Evolutionary conservation across 2,113 vertebrate species (phyloP).

Genomic region (Rhea americana): DNA sequence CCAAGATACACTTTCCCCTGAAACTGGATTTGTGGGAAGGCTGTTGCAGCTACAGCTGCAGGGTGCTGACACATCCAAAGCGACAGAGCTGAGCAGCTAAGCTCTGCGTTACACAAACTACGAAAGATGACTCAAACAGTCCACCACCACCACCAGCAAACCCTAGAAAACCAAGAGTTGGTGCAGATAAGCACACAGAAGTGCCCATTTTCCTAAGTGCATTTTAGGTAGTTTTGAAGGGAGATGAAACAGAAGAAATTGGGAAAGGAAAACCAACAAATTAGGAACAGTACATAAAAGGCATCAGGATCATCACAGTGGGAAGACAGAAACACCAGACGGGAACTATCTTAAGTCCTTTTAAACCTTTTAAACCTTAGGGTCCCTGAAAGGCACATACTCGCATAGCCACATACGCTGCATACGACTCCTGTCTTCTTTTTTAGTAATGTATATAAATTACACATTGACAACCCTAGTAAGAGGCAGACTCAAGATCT

Average conservation of each 20-base stretch:
- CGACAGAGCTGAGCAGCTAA: neutral
- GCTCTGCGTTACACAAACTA: neutral
- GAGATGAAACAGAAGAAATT: neutral
- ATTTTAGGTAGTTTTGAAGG: neutral
- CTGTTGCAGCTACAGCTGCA: neutral
- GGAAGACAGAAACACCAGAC: neutral
- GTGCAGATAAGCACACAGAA: neutral
- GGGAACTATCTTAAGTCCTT: neutral
- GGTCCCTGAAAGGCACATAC: neutral
- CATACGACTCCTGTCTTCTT: neutral
- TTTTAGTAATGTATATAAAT: neutral
- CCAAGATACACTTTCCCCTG: accelerated
- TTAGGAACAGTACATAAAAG: neutral
- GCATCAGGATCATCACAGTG: neutral
- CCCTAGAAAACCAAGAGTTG: neutral
- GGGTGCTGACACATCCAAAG: neutral
- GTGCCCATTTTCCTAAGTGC: neutral
- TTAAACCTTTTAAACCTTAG: neutral
- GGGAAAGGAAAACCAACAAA: neutral
- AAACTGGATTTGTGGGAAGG: neutral
- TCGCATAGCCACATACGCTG: accelerated
- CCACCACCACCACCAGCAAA: neutral
- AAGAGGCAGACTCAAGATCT: neutral
- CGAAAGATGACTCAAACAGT: neutral
- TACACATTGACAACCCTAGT: neutral